Evolutionary conservation across 2,888 invertebrate genomes (phyloP), one percentile per base, ranked within the genome.

Genomic region (Balanococcus diminutus): DNA sequence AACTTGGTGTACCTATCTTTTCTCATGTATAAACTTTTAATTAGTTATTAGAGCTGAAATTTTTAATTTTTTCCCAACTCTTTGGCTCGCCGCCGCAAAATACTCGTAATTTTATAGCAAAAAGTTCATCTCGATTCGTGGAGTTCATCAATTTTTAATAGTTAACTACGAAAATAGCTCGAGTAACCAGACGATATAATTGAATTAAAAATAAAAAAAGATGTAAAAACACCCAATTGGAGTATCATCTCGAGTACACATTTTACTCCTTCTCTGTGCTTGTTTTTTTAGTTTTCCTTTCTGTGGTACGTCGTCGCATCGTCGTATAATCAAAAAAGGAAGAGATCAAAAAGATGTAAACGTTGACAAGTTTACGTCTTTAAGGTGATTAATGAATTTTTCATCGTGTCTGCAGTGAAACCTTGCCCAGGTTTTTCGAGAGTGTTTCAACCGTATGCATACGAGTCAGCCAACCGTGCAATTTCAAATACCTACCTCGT

Each of bases 371-470:
- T 75, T 32, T 31, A 75, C 75, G 32, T 75, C 75, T 31, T 75
- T 75, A 32, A 75, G 31, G 32, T 75, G 75, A 75, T 75, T 75
- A 75, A 75, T 75, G 75, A 75, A 75, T 75, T 75, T 75, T 75
- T 75, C 32, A 75, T 75, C 75, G 32, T 75, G 32, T 31, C 75
- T n/a, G n/a, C n/a, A 32, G 16, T 16, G 16, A 8, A 75, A 32
- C 32, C 32, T 19, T 75, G 8, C 32, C 75, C 32, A 32, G 75
- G 61, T 67, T 75, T 32, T 75, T 75, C 72, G 31, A 75, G 32
- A 75, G 75, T 36, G 75, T 75, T 75, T 28, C 32, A 32, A 32
- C 75, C 32, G 32, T 67, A 67, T 67, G 75, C 36, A 32, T 19
- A n/a, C 32, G 75, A 75, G 32, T 75, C 75, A 32, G 16, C 32